phyloP scores from a whole-genome alignment of 2,888 invertebrate genomes.

The Notocelia uddmanniana region DNA sequence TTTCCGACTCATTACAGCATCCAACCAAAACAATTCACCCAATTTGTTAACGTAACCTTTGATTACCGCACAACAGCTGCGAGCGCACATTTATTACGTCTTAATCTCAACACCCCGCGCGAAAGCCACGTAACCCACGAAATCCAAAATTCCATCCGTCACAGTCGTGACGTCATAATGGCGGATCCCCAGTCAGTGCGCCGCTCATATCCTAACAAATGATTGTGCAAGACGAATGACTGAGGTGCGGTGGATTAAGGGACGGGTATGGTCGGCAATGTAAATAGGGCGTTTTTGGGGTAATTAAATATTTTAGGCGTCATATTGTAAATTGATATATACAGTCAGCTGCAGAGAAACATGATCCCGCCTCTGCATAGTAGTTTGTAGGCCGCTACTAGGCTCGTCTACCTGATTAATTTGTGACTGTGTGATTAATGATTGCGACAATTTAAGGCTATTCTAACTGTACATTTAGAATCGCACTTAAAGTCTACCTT shows the following conservation, averaged over 20 bases:
- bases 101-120: constrained; percentile 25
- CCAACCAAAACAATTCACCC: neutral
- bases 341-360: too few species aligned
- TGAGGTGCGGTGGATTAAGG: constrained; percentile 47
- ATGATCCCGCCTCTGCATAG: too few species aligned
- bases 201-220: constrained; percentile 51
- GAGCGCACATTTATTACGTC: constrained; percentile 15
- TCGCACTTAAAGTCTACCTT: too few species aligned
- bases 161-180: constrained; percentile 45
- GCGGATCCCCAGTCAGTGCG: constrained; percentile 47
- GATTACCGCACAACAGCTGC: constrained; percentile 25
- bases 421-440: too few species aligned
- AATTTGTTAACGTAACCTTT: constrained; percentile 2
- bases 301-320: too few species aligned
- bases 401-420: too few species aligned
- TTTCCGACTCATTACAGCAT: neutral
- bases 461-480: too few species aligned
- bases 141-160: constrained; percentile 43
- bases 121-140: constrained; percentile 34
- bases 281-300: neutral
- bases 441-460: too few species aligned
- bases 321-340: too few species aligned
- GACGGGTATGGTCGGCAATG: constrained; percentile 19
- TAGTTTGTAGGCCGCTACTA: too few species aligned
- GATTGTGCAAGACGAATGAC: constrained; percentile 55